Evolutionary conservation across 1,140 invertebrate species (phyloP).

Genomic region (Ceratina calcarata): DNA sequence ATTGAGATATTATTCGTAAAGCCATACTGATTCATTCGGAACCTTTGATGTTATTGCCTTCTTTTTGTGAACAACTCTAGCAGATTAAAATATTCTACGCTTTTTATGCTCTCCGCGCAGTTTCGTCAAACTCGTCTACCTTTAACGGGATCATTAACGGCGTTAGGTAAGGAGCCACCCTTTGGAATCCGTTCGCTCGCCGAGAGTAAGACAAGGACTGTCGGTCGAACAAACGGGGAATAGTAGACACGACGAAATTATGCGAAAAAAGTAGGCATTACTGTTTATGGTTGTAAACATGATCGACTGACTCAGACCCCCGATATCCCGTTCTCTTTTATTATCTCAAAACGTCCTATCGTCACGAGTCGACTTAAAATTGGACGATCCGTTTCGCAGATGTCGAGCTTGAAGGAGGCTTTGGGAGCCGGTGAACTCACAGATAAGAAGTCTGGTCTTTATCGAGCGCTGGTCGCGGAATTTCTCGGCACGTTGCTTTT

Average conservation of each 20-base stretch:
- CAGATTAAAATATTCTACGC: too few relatives aligned
- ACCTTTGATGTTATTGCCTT: too few relatives aligned
- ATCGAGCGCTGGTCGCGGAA: conserved; percentile 90
- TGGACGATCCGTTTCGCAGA: conserved; percentile 2
- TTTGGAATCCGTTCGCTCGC: conserved; percentile 10
- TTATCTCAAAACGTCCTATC: not conserved
- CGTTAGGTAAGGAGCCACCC: not conserved
- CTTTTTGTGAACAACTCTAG: too few relatives aligned
- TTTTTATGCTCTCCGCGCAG: too few relatives aligned
- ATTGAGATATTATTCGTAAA: not conserved
- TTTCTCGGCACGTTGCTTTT: conserved; percentile 90
- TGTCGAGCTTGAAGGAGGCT: conserved; percentile 82
- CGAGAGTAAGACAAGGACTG: conserved; percentile 19
- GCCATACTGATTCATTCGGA: not conserved
- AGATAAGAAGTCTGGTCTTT: conserved; percentile 82
- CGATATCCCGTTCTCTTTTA: not conserved
- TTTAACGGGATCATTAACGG: conserved; percentile 2
- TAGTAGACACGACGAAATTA: not conserved
- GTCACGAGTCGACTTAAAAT: not conserved
- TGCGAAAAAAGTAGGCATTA: conserved; percentile 6
- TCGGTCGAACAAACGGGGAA: not conserved
- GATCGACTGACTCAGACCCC: not conserved
- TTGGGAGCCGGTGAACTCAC: conserved; percentile 86
- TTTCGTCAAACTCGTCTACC: not conserved
- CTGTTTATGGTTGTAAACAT: conserved; percentile 16